Conservation (phyloP, 53 echinoderm and acorn worm genomes). For the Paracentrotus lividus region DNA sequence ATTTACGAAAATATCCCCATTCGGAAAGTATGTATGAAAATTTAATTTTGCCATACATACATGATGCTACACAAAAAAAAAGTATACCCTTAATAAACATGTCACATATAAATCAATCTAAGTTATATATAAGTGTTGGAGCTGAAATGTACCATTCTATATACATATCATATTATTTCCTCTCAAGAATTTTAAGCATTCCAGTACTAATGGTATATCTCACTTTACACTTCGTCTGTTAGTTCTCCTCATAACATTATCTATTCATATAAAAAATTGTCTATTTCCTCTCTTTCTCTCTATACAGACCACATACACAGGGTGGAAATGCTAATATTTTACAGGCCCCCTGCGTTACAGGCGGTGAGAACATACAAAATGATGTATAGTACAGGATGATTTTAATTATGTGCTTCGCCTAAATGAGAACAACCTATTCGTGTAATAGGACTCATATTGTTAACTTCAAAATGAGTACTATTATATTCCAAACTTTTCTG, state of each 20-base stretch:
- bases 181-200: conserved; percentile 34
- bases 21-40: conserved; percentile 1
- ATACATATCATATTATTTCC: conserved; percentile 45
- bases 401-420: neutral
- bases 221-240: neutral
- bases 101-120: conserved; percentile 35
- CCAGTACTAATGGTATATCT: conserved; percentile 52
- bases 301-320: neutral
- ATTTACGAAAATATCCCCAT: neutral
- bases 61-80: conserved; percentile 53
- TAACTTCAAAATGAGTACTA: too few relatives aligned
- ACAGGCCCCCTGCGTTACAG: neutral
- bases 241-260: neutral
- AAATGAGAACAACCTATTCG: too few relatives aligned
- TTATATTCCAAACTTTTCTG: too few relatives aligned
- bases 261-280: conserved; percentile 21
- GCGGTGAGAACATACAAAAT: conserved; percentile 1
- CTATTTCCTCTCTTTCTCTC: conserved; percentile 23
- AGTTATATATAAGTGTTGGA: conserved; percentile 36
- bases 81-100: conserved; percentile 41
- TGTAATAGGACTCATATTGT: too few relatives aligned
- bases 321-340: conserved; percentile 15
- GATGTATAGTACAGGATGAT: conserved; percentile 1
- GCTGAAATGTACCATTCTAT: conserved; percentile 45
- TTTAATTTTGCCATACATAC: conserved; percentile 15